Base-by-base conservation (phyloP, 2,888 invertebrate genomes). In the Acrocera orbiculus region DNA sequence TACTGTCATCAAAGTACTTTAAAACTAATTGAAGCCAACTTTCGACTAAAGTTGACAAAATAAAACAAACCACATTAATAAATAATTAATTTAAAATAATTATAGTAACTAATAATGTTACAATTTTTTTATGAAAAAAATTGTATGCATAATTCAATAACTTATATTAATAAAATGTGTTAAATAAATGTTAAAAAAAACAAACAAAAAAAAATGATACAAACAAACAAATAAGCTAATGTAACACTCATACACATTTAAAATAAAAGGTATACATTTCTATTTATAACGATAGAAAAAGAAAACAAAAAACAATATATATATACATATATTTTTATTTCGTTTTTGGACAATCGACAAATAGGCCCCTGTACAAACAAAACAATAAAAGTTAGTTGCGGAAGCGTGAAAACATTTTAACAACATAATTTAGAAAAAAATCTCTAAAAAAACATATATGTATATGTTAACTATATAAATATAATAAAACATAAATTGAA, bases 261-360 rank as follows among this genome's bases (percentile, higher is more conserved):
- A n/a, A n/a, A n/a, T n/a, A n/a, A n/a, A n/a, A n/a, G n/a, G n/a
- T n/a, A n/a, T n/a, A n/a, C n/a, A n/a, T n/a, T n/a, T n/a, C n/a
- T n/a, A n/a, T n/a, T n/a, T n/a, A n/a, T n/a, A n/a, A n/a, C n/a
- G n/a, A n/a, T n/a, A n/a, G n/a, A n/a, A n/a, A n/a, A 11, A 31
- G 19, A 34, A 27, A 25, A 23, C 9, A 22, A 5, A 16, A 10
- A 26, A 36, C 15, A 27, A 14, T 19, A 41, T 30, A 30, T 37
- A 42, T 39, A 40, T 44, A 42, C 43, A 47, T 47, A 49, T 44
- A 44, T 51, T 50, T 49, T 52, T 52, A 49, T 50, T 56, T 52
- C 48, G 53, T 54, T 58, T 52, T 54, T 58, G 57, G 61, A 61
- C 60, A 60, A 60, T 60, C 60, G 60, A 60, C 60, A 56, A 57